Conservation (phyloP, 2,888 invertebrate species). For the Andrena dorsata region DNA sequence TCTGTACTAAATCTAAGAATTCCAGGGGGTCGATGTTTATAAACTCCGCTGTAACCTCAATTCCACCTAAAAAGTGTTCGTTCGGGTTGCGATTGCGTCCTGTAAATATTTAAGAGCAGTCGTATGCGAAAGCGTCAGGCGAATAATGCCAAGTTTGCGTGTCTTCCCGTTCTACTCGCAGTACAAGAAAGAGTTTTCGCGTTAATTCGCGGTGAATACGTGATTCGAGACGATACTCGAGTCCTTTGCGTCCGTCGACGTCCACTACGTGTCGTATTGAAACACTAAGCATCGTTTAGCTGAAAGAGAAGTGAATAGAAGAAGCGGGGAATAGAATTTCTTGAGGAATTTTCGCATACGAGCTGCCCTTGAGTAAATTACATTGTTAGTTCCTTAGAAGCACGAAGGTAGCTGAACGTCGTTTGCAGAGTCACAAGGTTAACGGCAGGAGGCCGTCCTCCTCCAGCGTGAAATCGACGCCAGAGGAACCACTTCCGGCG, state of each 20-base stretch:
- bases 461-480: constrained; percentile 83
- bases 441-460: constrained; percentile 86
- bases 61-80: not conserved
- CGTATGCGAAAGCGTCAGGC: not conserved
- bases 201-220: not conserved
- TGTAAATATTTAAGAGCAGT: not conserved
- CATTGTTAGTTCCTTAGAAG: not conserved
- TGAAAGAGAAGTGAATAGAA: too few relatives aligned
- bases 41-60: not conserved
- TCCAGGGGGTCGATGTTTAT: too few relatives aligned
- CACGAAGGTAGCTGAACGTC: not conserved
- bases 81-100: not conserved
- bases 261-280: too few relatives aligned
- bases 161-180: too few relatives aligned
- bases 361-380: not conserved
- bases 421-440: constrained; percentile 85
- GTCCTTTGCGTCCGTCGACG: too few relatives aligned
- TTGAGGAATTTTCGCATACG: not conserved
- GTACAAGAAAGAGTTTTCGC: too few relatives aligned
- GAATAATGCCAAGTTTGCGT: not conserved
- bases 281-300: too few relatives aligned
- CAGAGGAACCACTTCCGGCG: constrained; percentile 84
- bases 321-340: not conserved
- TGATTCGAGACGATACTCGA: not conserved
- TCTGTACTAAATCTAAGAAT: too few relatives aligned